Conservation (phyloP, 2,888 invertebrate species). For the Unio delphinus region DNA sequence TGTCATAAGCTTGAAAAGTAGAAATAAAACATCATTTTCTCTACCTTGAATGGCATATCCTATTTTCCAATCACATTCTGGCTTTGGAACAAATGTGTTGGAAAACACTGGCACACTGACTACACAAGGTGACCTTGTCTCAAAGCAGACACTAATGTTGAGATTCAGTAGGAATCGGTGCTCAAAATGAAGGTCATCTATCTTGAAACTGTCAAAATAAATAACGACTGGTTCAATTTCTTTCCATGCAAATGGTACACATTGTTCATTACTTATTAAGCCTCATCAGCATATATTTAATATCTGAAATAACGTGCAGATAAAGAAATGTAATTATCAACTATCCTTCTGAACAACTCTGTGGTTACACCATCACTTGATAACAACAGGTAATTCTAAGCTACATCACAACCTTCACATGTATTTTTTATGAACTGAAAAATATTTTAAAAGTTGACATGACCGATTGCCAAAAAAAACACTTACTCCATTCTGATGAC, state of each 20-base stretch:
- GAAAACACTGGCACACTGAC: slow-evolving; percentile 24
- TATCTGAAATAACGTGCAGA: too few species aligned
- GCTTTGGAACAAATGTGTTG: slow-evolving; percentile 25
- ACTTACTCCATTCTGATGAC: slow-evolving; percentile 40
- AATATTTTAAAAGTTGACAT: not conserved
- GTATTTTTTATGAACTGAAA: slow-evolving; percentile 1
- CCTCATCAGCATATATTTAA: too few species aligned
- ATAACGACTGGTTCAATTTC: not conserved
- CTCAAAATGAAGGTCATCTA: slow-evolving; percentile 25
- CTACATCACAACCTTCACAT: too few species aligned
- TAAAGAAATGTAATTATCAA: too few species aligned
- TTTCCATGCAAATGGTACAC: too few species aligned
- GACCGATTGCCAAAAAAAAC: not conserved
- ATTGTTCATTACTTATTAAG: too few species aligned
- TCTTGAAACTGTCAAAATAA: slow-evolving; percentile 19
- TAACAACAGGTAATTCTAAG: too few species aligned
- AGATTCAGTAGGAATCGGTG: slow-evolving; percentile 26
- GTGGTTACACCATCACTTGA: too few species aligned
- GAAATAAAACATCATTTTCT: slow-evolving; percentile 3
- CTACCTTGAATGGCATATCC: slow-evolving; percentile 14
- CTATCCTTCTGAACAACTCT: too few species aligned
- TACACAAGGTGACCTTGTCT: slow-evolving; percentile 21
- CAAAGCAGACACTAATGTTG: slow-evolving; percentile 31
- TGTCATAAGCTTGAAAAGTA: too few species aligned
- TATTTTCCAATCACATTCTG: slow-evolving; percentile 26